These are phyloP conservation scores for Platypus cylindrus DNA, from an alignment of 2,888 invertebrate species.

Conservation along the genomic window DNA sequence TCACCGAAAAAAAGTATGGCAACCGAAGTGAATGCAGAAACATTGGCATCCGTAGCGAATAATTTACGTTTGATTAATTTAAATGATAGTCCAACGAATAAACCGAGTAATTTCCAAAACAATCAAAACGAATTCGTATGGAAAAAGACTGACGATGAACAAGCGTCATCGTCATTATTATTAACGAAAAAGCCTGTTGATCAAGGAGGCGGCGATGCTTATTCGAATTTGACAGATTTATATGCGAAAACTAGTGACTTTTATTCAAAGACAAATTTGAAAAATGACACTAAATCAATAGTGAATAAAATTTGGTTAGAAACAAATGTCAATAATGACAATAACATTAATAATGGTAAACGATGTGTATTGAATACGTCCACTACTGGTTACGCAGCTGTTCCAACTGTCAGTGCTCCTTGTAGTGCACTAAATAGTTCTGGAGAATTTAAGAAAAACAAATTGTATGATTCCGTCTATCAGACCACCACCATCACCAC, in stretches of 20 bases:
- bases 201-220: no score
- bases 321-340: constrained; percentile 17
- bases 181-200: no score
- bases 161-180: no score
- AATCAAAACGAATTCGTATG: background rate
- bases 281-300: constrained; percentile 31
- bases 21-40: constrained; percentile 10
- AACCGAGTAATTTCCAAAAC: constrained; percentile 2
- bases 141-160: constrained; percentile 31
- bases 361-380: constrained; percentile 3
- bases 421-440: constrained; percentile 19
- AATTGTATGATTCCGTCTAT: constrained; percentile 27
- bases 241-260: constrained; percentile 18
- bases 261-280: constrained; percentile 17
- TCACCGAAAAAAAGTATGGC: constrained; percentile 19
- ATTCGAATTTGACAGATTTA: constrained; percentile 18
- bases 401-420: background rate
- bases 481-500: constrained; percentile 17
- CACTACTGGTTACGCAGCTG: constrained; percentile 4
- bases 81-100: constrained; percentile 17
- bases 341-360: constrained; percentile 21
- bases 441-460: constrained; percentile 23
- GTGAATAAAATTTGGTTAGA: constrained; percentile 42
- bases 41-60: constrained; percentile 9
- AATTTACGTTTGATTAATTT: constrained; percentile 18